These are phyloP conservation scores for Tinamus guttatus DNA, from an alignment of 2,113 vertebrate species.

Conservation along the genomic window DNA sequence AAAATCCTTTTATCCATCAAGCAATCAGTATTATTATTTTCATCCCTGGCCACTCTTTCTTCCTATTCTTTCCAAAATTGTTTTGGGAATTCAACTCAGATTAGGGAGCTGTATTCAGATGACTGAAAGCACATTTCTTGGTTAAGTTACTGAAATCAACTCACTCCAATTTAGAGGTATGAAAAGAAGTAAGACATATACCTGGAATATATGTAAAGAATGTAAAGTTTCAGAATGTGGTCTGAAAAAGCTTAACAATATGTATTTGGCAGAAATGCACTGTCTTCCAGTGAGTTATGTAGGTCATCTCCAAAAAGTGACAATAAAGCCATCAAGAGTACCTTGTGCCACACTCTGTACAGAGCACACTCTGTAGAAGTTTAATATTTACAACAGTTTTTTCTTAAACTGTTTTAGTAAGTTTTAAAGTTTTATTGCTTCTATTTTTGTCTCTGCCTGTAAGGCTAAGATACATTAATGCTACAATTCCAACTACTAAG, in stretches of 20 bases:
- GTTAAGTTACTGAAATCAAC: background rate
- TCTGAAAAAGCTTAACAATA: background rate
- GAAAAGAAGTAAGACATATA: background rate
- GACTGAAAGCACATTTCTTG: background rate
- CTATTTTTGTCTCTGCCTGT: conserved; percentile 34
- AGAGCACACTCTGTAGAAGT: background rate
- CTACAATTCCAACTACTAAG: conserved; percentile 4
- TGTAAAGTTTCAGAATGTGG: background rate
- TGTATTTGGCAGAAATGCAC: background rate
- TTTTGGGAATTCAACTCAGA: background rate
- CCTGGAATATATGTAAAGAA: background rate
- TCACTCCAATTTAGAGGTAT: background rate
- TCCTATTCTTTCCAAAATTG: no score
- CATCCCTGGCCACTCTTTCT: no score
- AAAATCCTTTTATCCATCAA: no score
- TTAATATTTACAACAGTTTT: conserved; percentile 24
- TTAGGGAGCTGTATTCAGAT: background rate
- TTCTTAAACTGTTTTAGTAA: conserved; percentile 26
- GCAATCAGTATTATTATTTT: no score
- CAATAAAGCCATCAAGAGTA: background rate
- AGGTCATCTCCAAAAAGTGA: conserved; percentile 15
- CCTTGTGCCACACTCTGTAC: background rate
- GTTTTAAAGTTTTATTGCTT: conserved; percentile 58
- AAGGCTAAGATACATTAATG: conserved; percentile 37
- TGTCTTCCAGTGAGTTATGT: conserved; percentile 8